Percentiles rank a stretch among this genome's conserved stretches.
These are phyloP conservation scores for Carposina sasakii DNA, from an alignment of 1,140 invertebrate genomes.

Conservation along the genomic window DNA sequence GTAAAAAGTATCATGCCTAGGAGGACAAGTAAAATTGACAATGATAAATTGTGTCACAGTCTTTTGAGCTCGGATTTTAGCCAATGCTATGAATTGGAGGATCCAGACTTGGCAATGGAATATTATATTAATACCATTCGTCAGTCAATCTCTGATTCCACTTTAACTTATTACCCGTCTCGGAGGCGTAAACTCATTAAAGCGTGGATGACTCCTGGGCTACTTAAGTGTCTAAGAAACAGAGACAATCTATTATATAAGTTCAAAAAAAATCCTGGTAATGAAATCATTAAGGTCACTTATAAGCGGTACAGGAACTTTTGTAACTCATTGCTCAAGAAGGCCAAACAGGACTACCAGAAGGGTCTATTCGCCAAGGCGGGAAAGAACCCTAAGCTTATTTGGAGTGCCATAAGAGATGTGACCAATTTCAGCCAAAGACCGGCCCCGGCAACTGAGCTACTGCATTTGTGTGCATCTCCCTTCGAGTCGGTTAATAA, in stretches of 20 bases:
- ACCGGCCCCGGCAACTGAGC: neutral
- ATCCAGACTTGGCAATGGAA: too few species aligned
- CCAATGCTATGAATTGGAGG: too few species aligned
- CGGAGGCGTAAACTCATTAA: too few species aligned
- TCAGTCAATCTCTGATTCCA: too few species aligned
- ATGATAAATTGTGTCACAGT: too few species aligned
- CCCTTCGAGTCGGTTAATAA: neutral
- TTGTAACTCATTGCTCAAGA: constrained; percentile 17
- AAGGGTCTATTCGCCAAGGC: constrained; percentile 8
- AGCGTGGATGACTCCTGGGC: constrained; percentile 26
- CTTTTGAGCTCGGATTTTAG: too few species aligned
- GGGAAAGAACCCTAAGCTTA: constrained; percentile 9
- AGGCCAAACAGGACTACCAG: constrained; percentile 12
- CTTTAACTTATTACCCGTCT: too few species aligned
- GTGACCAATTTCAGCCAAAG: neutral
- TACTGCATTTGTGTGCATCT: neutral
- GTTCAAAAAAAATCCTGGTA: constrained; percentile 11
- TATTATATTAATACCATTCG: too few species aligned
- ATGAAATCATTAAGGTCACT: constrained; percentile 11
- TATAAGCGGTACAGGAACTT: constrained; percentile 12
- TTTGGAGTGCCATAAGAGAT: constrained; percentile 11
- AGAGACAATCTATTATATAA: constrained; percentile 23
- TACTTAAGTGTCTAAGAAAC: constrained; percentile 23
- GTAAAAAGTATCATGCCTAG: too few species aligned
- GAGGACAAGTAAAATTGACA: too few species aligned